Conservation (phyloP, 2,797 vertebrate genomes). For the Carduelis carduelis region DNA sequence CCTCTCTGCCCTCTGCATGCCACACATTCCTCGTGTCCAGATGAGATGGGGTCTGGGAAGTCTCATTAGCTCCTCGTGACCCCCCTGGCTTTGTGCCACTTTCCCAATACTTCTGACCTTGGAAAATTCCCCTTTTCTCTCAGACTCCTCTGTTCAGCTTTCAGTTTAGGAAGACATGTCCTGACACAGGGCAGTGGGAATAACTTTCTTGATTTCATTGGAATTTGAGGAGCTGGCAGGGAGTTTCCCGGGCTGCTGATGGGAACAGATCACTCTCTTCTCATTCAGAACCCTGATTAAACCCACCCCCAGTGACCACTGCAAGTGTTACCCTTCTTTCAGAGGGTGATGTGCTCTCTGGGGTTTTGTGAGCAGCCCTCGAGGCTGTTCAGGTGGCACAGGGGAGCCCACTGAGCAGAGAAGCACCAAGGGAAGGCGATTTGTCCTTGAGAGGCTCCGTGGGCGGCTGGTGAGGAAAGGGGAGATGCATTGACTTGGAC, state of each 20-base stretch:
- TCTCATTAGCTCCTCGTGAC: background rate
- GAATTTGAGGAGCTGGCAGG: background rate
- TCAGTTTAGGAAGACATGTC: background rate
- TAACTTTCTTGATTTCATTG: background rate
- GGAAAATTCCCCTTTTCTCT: background rate
- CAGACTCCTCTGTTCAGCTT: background rate
- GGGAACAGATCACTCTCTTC: background rate
- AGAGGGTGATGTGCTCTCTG: background rate
- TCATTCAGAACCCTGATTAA: background rate
- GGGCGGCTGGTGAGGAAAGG: background rate
- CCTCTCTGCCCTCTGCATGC: conserved; percentile 30
- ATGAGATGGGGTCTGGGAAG: background rate
- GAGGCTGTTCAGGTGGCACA: background rate
- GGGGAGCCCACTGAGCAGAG: background rate
- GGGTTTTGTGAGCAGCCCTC: background rate
- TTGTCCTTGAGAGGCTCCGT: conserved; percentile 17
- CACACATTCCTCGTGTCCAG: background rate
- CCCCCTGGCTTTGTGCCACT: background rate
- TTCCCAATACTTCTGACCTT: background rate
- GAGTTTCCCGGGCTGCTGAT: background rate
- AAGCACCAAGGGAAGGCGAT: background rate
- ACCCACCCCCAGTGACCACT: background rate
- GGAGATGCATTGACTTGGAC: conserved; percentile 48
- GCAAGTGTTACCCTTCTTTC: accelerated
- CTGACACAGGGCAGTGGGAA: background rate